Evolutionary conservation across 2,888 invertebrate species (phyloP).

Genomic region (Ornithoptera alexandrae): DNA sequence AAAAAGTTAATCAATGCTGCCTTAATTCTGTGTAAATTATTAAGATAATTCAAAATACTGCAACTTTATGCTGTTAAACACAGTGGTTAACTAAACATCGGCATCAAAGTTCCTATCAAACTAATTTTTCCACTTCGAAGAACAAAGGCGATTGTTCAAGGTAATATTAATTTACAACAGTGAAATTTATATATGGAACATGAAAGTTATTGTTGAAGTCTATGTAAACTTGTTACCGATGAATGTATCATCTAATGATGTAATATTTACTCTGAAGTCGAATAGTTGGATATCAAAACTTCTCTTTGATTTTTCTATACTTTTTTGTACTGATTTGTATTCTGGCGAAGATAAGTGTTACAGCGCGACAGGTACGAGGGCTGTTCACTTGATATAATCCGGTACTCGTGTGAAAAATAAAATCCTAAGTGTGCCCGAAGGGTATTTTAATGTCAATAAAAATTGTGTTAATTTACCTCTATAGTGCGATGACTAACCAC

Average conservation of each 20-base stretch:
- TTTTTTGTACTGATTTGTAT: neutral
- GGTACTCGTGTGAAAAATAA: neutral
- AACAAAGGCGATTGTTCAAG: constrained; percentile 2
- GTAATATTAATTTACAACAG: neutral
- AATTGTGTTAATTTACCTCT: too few relatives aligned
- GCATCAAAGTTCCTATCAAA: neutral
- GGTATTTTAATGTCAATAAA: neutral
- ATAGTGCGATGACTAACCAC: too few relatives aligned
- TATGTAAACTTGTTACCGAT: neutral
- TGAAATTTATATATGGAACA: neutral
- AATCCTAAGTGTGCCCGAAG: neutral
- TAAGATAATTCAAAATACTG: neutral
- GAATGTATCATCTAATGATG: neutral
- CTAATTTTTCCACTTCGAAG: neutral
- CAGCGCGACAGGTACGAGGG: neutral
- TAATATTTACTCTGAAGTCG: neutral
- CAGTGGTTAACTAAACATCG: neutral
- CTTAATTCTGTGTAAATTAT: too few relatives aligned
- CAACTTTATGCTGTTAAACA: neutral
- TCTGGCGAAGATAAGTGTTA: neutral
- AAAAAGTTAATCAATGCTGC: too few relatives aligned
- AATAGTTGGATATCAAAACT: neutral
- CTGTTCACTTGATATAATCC: neutral
- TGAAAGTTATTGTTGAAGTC: neutral
- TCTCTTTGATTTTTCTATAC: neutral